A percentile compares a stretch with the other conserved stretches of the same genome.
phyloP scores from a whole-genome alignment of 2,113 vertebrate genomes.

The Papio anubis region DNA sequence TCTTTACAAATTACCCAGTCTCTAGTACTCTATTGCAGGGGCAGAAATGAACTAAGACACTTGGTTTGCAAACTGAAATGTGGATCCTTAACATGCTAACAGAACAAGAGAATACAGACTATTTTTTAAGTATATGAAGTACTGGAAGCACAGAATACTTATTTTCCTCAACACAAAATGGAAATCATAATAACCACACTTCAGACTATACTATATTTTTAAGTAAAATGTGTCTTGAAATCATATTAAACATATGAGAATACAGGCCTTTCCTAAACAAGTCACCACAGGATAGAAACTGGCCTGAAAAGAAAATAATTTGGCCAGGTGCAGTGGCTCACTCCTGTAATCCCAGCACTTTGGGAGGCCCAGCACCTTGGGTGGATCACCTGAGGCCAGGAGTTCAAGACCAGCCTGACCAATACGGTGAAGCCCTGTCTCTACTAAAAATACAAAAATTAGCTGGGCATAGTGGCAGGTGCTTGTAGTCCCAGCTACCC shows the following conservation, averaged over 20 bases:
- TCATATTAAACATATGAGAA: background rate
- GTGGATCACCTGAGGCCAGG: too few species aligned
- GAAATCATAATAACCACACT: background rate
- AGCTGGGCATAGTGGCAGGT: too few species aligned
- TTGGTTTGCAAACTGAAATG: background rate
- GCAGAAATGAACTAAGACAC: too few species aligned
- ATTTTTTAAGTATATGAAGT: constrained; percentile 73
- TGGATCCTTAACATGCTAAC: constrained; percentile 73
- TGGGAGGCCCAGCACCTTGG: too few species aligned
- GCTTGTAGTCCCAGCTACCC: too few species aligned
- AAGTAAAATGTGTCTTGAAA: constrained; percentile 13
- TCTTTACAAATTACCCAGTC: too few species aligned
- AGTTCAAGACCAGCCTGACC: too few species aligned
- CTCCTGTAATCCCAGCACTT: too few species aligned
- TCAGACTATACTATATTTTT: constrained; percentile 26
- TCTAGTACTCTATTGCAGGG: too few species aligned
- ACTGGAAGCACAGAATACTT: constrained; percentile 59
- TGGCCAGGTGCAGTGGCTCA: too few species aligned
- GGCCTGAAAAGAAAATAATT: constrained; percentile 33
- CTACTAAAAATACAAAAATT: too few species aligned
- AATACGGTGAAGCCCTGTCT: too few species aligned
- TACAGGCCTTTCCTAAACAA: constrained; percentile 48
- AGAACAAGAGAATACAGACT: constrained; percentile 73
- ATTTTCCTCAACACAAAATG: constrained; percentile 26
- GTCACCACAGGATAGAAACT: constrained; percentile 53